phyloP scores from a whole-genome alignment of 2,888 invertebrate genomes.

The Hedychridium roseum region DNA sequence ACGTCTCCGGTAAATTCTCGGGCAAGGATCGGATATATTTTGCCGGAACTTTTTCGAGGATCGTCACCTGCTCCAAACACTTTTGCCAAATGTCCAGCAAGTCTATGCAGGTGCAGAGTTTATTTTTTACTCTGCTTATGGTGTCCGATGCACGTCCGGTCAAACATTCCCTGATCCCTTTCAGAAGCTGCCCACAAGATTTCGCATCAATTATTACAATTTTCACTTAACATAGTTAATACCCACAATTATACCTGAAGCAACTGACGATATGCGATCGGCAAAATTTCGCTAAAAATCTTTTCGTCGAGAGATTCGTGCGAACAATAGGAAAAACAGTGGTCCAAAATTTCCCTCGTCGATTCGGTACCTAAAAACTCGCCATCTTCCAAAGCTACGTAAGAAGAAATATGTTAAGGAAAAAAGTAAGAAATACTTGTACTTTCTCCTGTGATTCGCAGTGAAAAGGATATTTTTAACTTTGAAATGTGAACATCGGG shows the following conservation, averaged over 20 bases:
- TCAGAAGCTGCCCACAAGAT: too few species aligned
- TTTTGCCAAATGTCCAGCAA: slow-evolving; percentile 48
- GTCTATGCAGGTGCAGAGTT: slow-evolving; percentile 31
- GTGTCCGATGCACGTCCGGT: slow-evolving; percentile 2
- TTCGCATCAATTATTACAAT: slow-evolving; percentile 6
- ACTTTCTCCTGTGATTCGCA: neutral
- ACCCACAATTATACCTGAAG: slow-evolving; percentile 33
- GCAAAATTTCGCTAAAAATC: slow-evolving; percentile 32
- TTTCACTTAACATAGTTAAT: neutral
- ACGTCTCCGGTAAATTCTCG: slow-evolving; percentile 37
- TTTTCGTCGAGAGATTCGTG: slow-evolving; percentile 28
- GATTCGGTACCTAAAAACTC: slow-evolving; percentile 2
- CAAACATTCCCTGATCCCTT: slow-evolving; percentile 22
- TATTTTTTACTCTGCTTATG: slow-evolving; percentile 23
- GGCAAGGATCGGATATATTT: slow-evolving; percentile 34
- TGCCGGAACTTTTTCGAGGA: slow-evolving; percentile 32
- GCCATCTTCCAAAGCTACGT: slow-evolving; percentile 28
- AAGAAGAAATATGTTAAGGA: slow-evolving; percentile 21
- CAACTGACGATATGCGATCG: slow-evolving; percentile 22
- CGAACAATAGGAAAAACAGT: slow-evolving; percentile 16
- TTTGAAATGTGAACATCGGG: slow-evolving; percentile 22
- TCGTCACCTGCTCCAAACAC: slow-evolving; percentile 41
- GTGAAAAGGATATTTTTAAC: slow-evolving; percentile 51
- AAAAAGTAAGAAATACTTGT: slow-evolving; percentile 3
- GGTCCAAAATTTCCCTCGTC: slow-evolving; percentile 11